These are phyloP conservation scores for Semaprochilodus insignis DNA, from an alignment of 2,797 vertebrate genomes.

Conservation along the genomic window DNA sequence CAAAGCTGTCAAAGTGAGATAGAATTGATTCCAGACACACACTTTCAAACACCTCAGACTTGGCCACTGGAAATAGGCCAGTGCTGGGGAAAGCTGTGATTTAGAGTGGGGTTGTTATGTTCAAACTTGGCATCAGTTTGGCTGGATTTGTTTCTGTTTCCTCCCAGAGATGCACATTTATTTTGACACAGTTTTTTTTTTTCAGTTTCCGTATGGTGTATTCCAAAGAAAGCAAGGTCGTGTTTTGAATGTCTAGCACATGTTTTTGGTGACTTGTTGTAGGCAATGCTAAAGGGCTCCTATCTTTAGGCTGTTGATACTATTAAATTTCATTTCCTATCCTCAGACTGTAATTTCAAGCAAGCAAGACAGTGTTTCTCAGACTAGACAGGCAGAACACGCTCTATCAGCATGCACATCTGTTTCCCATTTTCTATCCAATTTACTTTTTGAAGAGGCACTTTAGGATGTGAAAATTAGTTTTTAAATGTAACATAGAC, in stretches of 20 bases:
- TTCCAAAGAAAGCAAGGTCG: conserved; percentile 33
- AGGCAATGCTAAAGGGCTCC: neutral
- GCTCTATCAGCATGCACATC: conserved; percentile 15
- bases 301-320: conserved; percentile 54
- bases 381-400: conserved; percentile 23
- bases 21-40: conserved; percentile 36
- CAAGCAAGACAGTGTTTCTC: conserved; percentile 35
- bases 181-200: conserved; percentile 31
- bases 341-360: conserved; percentile 31
- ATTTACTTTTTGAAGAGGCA: neutral
- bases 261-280: conserved; percentile 4
- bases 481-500: conserved; percentile 6
- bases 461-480: conserved; percentile 4
- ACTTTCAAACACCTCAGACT: conserved; percentile 33
- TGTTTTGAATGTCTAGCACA: conserved; percentile 27
- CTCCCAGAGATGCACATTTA: conserved; percentile 20
- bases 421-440: conserved; percentile 11
- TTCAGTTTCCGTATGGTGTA: conserved; percentile 9
- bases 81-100: conserved; percentile 33
- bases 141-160: conserved; percentile 41
- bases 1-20: neutral
- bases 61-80: conserved; percentile 26
- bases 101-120: conserved; percentile 2
- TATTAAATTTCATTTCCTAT: conserved; percentile 56
- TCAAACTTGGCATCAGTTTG: conserved; percentile 24